phyloP scores from a whole-genome alignment of 2,888 invertebrate species.

The Dolomedes plantarius region DNA sequence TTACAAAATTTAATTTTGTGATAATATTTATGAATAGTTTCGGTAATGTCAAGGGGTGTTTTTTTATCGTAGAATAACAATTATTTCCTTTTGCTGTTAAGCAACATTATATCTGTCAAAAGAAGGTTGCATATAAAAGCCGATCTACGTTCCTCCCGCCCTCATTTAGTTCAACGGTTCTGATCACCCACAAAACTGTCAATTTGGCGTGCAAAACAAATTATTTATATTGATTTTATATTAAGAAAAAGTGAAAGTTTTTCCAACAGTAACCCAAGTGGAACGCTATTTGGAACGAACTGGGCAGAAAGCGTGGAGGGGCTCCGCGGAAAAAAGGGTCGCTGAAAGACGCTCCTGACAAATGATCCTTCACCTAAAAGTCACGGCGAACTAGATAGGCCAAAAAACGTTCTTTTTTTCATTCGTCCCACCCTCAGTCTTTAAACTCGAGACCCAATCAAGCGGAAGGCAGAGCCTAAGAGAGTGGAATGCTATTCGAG shows the following conservation, averaged over 20 bases:
- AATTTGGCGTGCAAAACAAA: background rate
- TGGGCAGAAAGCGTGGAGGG: conserved; percentile 7
- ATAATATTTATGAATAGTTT: too few relatives aligned
- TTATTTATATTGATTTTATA: conserved; percentile 12
- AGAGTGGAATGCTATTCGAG: conserved; percentile 66
- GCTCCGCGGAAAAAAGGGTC: conserved; percentile 54
- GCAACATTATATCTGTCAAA: too few relatives aligned
- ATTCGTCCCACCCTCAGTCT: conserved; percentile 42
- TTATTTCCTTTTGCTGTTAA: too few relatives aligned
- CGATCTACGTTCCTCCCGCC: too few relatives aligned
- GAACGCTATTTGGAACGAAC: conserved; percentile 17
- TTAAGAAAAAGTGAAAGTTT: background rate
- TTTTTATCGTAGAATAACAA: too few relatives aligned
- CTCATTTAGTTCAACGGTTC: too few relatives aligned
- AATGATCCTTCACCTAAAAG: conserved; percentile 69
- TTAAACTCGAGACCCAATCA: conserved; percentile 70
- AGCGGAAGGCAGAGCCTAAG: conserved; percentile 64
- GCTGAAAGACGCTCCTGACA: conserved; percentile 65
- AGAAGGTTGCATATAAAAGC: too few relatives aligned
- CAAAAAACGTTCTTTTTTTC: conserved; percentile 49
- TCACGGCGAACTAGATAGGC: conserved; percentile 67
- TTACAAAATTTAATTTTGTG: too few relatives aligned
- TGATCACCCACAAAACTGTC: background rate
- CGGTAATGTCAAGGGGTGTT: too few relatives aligned
- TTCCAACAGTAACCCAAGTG: conserved; percentile 5